Evolutionary conservation across 2,888 invertebrate genomes (phyloP).

Genomic region (Patella caerulea): DNA sequence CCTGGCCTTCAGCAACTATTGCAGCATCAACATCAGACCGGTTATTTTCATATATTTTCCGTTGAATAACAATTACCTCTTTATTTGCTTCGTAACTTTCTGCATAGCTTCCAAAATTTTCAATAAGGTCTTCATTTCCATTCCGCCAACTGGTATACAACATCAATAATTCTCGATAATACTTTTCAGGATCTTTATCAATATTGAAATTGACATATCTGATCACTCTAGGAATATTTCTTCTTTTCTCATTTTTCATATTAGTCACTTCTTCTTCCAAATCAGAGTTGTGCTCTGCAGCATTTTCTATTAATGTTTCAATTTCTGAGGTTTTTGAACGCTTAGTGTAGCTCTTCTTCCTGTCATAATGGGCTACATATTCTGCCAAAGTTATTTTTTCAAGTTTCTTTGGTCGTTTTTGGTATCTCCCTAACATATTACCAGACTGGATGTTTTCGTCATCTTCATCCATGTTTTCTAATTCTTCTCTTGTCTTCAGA

Average conservation of each 20-base stretch:
- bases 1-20: background rate
- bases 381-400: background rate
- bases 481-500: conserved; percentile 46
- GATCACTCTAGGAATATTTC: conserved; percentile 24
- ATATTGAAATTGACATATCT: conserved; percentile 42
- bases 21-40: background rate
- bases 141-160: conserved; percentile 59
- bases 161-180: conserved; percentile 54
- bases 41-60: background rate
- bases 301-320: conserved; percentile 2
- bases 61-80: background rate
- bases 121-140: conserved; percentile 39
- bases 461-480: conserved; percentile 41
- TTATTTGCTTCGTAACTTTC: background rate
- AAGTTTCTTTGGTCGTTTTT: conserved; percentile 13
- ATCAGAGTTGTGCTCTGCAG: background rate
- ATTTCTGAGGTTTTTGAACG: background rate
- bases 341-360: background rate
- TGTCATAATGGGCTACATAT: background rate
- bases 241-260: background rate
- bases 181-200: conserved; percentile 46
- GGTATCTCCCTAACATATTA: conserved; percentile 38
- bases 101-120: background rate
- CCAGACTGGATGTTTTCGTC: conserved; percentile 34
- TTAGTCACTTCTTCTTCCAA: background rate